phyloP scores from a whole-genome alignment of 1,140 invertebrate genomes.

The Thaumatotibia leucotreta region DNA sequence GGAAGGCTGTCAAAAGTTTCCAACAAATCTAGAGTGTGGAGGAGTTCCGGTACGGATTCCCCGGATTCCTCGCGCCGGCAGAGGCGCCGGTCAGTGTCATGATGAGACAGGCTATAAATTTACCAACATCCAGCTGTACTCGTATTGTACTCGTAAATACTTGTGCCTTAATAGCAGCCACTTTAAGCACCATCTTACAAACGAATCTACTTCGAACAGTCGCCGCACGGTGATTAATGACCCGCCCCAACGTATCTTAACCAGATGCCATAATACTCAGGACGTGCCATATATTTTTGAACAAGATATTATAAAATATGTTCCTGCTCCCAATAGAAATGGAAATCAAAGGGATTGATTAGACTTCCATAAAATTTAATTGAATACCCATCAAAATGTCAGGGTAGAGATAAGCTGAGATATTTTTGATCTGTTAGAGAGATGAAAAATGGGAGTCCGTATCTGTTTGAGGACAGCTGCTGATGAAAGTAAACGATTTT shows the following conservation, averaged over 20 bases:
- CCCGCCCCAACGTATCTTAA: not conserved
- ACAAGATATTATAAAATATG: not conserved
- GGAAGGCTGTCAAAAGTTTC: constrained; percentile 32
- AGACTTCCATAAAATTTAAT: constrained; percentile 26
- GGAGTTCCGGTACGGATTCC: not conserved
- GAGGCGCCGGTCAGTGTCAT: not conserved
- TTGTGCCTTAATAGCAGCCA: constrained; percentile 2
- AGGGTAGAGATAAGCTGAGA: constrained; percentile 19
- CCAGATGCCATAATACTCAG: not conserved
- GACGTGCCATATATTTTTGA: not conserved
- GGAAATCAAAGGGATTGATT: constrained; percentile 7
- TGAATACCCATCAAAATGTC: constrained; percentile 28
- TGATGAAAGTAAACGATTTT: not conserved
- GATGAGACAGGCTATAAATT: constrained; percentile 10
- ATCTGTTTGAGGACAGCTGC: not conserved
- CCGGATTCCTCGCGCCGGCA: constrained; percentile 1
- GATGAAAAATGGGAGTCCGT: constrained; percentile 18
- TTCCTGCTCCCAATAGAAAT: constrained; percentile 7
- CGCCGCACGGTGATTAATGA: not conserved
- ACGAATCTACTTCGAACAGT: constrained; percentile 3
- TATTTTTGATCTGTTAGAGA: constrained; percentile 20
- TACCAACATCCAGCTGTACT: not conserved
- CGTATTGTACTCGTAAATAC: constrained; percentile 9
- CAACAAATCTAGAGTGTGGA: not conserved
- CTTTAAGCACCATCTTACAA: constrained; percentile 2